phyloP scores from a whole-genome alignment of 1,140 invertebrate genomes.

The Lepidurus arcticus region DNA sequence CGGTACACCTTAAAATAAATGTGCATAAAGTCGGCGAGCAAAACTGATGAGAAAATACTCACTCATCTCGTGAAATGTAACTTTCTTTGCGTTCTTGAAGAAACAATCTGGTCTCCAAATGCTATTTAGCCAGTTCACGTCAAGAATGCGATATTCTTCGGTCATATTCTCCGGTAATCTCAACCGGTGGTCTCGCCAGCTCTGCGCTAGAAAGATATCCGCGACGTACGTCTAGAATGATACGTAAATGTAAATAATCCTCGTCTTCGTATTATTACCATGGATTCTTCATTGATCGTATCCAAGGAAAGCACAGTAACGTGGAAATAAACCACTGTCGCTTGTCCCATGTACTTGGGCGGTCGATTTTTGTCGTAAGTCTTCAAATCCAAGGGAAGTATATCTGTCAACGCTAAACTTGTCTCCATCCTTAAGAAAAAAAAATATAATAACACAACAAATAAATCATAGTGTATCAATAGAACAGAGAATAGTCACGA shows the following conservation, averaged over 20 bases:
- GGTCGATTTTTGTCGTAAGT: constrained; percentile 84
- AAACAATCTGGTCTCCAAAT: constrained; percentile 89
- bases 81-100: constrained; percentile 88
- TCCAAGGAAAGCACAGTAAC: constrained; percentile 80
- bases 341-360: constrained; percentile 73
- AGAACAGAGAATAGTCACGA: too few relatives aligned
- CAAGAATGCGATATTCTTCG: constrained; percentile 80
- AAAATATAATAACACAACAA: constrained; percentile 23
- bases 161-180: constrained; percentile 85
- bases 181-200: constrained; percentile 78
- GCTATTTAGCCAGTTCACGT: constrained; percentile 81
- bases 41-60: neutral
- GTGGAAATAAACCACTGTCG: constrained; percentile 74
- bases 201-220: constrained; percentile 85
- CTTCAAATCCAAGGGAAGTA: constrained; percentile 73
- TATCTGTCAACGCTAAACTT: constrained; percentile 57
- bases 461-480: neutral
- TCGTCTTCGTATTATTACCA: constrained; percentile 53
- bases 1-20: constrained; percentile 53
- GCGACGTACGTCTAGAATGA: constrained; percentile 75
- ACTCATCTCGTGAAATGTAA: constrained; percentile 89
- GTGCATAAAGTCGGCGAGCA: neutral
- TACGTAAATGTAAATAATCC: constrained; percentile 6
- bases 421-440: constrained; percentile 35
- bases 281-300: constrained; percentile 86